Conservation (phyloP, 92 coral and sea anemone genomes). For the Isaurus tuberculatus region DNA sequence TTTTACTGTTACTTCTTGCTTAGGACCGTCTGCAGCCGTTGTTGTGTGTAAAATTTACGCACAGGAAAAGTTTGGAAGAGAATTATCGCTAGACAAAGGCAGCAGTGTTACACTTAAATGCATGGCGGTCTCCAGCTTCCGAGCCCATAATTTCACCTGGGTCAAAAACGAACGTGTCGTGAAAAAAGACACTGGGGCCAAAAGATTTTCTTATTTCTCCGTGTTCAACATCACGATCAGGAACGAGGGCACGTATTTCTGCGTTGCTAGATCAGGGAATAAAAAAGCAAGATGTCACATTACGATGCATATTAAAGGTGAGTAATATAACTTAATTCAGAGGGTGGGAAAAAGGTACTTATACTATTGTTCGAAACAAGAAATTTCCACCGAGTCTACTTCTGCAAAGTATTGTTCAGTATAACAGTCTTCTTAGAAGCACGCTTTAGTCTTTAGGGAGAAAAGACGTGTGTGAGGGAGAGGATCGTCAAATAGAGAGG, state of each 20-base stretch:
- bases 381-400: too few species aligned
- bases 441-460: too few species aligned
- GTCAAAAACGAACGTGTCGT: slow-evolving; percentile 9
- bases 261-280: background rate
- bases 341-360: background rate
- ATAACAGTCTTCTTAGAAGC: too few species aligned
- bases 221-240: background rate
- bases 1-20: background rate
- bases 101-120: slow-evolving; percentile 5
- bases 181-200: background rate
- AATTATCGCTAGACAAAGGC: slow-evolving; percentile 4
- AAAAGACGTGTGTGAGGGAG: too few species aligned
- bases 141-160: slow-evolving; percentile 23
- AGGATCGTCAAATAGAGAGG: too few species aligned
- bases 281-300: slow-evolving; percentile 14
- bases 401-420: too few species aligned
- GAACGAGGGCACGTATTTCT: slow-evolving; percentile 13
- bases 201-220: background rate
- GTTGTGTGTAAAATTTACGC: slow-evolving; percentile 18
- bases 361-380: too few species aligned
- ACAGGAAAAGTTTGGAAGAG: background rate
- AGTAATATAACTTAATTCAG: background rate
- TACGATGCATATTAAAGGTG: slow-evolving; percentile 28
- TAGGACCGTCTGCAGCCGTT: slow-evolving; percentile 17
- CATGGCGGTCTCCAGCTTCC: slow-evolving; percentile 21